Conservation (phyloP, 2,113 vertebrate species). For the Saiga tatarica region DNA sequence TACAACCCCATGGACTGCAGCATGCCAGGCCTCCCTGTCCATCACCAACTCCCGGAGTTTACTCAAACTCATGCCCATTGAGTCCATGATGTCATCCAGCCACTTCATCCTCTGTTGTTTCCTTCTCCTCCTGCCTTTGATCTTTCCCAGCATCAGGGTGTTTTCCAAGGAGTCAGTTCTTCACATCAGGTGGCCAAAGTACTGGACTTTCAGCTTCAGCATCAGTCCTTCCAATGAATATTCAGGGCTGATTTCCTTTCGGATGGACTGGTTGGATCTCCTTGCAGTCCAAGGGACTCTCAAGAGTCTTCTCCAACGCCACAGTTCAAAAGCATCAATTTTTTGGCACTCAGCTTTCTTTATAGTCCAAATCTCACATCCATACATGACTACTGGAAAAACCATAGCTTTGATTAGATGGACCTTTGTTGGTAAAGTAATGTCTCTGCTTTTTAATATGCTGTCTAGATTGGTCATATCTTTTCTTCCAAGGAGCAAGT, state of each 20-base stretch:
- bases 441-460: background rate
- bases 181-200: background rate
- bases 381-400: background rate
- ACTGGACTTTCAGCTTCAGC: background rate
- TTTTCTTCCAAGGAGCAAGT: background rate
- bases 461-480: background rate
- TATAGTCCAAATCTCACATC: background rate
- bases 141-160: background rate
- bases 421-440: background rate
- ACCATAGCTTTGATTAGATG: background rate
- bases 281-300: background rate
- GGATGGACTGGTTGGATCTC: background rate
- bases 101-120: background rate
- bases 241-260: background rate
- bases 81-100: background rate
- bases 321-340: background rate
- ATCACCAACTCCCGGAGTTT: background rate
- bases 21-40: background rate
- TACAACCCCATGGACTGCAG: background rate
- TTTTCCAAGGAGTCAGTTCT: background rate
- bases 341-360: background rate
- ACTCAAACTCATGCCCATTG: background rate
- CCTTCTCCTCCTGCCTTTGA: background rate
- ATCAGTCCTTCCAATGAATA: background rate
- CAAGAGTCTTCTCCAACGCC: background rate